phyloP scores from a whole-genome alignment of 2,888 invertebrate species.

The Synanthedon vespiformis region DNA sequence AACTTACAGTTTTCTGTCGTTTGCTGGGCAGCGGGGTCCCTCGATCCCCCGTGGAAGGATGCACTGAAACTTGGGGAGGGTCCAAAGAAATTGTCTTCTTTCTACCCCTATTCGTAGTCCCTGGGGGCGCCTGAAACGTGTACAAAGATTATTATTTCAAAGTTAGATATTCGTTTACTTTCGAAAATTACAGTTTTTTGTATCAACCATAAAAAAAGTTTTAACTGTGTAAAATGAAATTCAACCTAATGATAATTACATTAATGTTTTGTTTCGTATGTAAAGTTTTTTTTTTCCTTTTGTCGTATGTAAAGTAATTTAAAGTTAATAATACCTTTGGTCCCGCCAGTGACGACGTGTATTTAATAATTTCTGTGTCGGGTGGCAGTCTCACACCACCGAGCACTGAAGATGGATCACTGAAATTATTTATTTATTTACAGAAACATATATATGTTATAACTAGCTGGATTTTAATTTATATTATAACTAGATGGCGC shows the following conservation, averaged over 20 bases:
- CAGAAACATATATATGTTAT: too few relatives aligned
- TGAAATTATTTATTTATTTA: conserved; percentile 29
- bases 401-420: conserved; percentile 85
- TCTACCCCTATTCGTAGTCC: conserved; percentile 85
- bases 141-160: not conserved
- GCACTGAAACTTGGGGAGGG: conserved; percentile 71
- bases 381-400: conserved; percentile 88
- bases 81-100: conserved; percentile 91
- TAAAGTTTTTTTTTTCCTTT: too few relatives aligned
- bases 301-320: too few relatives aligned
- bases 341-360: conserved; percentile 87
- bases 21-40: conserved; percentile 45
- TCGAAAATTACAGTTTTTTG: too few relatives aligned
- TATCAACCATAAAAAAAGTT: not conserved
- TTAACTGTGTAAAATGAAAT: not conserved
- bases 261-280: too few relatives aligned
- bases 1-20: conserved; percentile 54
- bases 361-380: conserved; percentile 91
- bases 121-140: conserved; percentile 73
- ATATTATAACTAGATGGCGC: too few relatives aligned
- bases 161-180: not conserved
- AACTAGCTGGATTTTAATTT: too few relatives aligned
- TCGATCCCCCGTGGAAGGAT: conserved; percentile 39
- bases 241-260: not conserved
- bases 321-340: conserved; percentile 70